Base-by-base conservation (phyloP, 2,797 vertebrate species). In the Rhabdomys pumilio region DNA sequence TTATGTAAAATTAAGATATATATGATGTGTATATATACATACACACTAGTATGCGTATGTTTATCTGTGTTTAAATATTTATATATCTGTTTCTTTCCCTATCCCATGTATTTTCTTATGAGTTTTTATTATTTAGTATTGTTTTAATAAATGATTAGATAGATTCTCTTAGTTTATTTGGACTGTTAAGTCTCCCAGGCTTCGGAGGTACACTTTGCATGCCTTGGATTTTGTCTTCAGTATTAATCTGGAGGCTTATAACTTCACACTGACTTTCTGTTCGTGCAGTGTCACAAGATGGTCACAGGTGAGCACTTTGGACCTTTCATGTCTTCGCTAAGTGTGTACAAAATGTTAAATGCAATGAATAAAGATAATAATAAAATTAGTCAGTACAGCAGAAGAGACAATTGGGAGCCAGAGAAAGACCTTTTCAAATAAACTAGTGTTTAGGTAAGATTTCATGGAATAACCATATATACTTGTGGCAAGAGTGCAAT, bases 371-470 rank as follows among this genome's bases (percentile, higher is more conserved):
- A 76, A 76, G 81, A 34, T 72, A 50, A 47, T 59, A 57, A 57
- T 6, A 69, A 20, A 80, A 44, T 3, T 26, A 95, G 31, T 31
- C 7, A 86, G 24, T 38, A 3, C 14, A 44, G 12, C 29, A 34
- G 24, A 73, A 10, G 1, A 19, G 29, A 20, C 2, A 24, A 5
- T 22, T 24, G 55, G 13, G 10, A n/a, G 3, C 15, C 1, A 7
- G 19, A 59, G 63, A 57, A 69, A 50, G 5, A 26, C 1, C 3
- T 12, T 76, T 67, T 61, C 20, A 55, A 4, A 55, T 50, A 80
- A 47, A 34, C 34, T 76, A 38, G 13, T 20, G 11, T 34, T 15
- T 24, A 69, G 11, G 3, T 89, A 41, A 84, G 69, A 81, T 26
- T 10, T 38, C 34, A 81, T 34, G 6, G 6, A 80, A 31, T 63